Evolutionary conservation across 2,797 vertebrate genomes (phyloP).

Genomic region (Pseudochaenichthys georgianus): DNA sequence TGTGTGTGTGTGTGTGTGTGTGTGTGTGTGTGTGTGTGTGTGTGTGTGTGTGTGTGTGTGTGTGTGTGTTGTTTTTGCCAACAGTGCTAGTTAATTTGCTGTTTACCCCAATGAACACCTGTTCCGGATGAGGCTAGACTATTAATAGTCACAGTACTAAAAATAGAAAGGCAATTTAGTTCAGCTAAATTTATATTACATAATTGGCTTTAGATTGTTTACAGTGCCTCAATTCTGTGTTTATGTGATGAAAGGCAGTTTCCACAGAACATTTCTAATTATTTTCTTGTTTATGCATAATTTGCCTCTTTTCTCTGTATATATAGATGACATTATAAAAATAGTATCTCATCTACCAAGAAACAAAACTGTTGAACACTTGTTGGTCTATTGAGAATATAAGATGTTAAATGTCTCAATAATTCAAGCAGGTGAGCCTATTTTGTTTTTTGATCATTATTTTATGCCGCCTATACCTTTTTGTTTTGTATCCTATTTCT

Average conservation of each 20-base stretch:
- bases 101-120: constrained; percentile 10
- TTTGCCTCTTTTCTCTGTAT: background rate
- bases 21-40: no score
- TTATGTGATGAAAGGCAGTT: background rate
- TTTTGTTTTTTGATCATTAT: constrained; percentile 3
- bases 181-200: background rate
- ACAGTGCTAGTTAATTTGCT: background rate
- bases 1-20: no score
- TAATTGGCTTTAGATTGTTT: background rate
- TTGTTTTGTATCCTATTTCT: background rate
- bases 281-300: background rate
- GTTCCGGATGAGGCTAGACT: background rate
- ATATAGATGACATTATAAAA: background rate
- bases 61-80: background rate
- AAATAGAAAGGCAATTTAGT: background rate
- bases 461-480: background rate
- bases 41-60: background rate
- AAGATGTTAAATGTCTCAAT: background rate
- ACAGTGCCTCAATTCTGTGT: background rate
- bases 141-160: background rate
- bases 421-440: background rate
- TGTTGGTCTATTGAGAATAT: background rate
- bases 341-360: background rate
- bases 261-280: background rate
- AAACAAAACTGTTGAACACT: background rate